Percentiles rank a stretch among this genome's conserved stretches.
phyloP scores from a whole-genome alignment of 2,888 invertebrate species.

The Rambutsinella grinnellia region DNA sequence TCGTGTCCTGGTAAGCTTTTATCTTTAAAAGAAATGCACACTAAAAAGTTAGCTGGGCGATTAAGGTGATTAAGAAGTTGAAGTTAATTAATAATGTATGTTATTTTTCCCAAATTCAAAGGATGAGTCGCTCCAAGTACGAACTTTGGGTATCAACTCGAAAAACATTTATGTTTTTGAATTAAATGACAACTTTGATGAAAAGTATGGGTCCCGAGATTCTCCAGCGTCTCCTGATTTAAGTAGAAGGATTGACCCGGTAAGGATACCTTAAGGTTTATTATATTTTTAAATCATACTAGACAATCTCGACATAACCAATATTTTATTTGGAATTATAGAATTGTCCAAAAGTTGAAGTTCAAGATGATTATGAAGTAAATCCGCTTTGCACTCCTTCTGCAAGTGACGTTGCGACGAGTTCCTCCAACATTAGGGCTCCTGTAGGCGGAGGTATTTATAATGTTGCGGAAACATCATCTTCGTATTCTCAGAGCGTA shows the following conservation, averaged over 20 bases:
- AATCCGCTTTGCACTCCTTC: too few relatives aligned
- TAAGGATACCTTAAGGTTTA: not conserved
- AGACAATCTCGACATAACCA: too few relatives aligned
- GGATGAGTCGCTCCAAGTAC: slow-evolving; percentile 33
- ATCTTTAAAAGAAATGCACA: too few relatives aligned
- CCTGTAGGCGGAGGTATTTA: slow-evolving; percentile 41
- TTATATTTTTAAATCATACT: not conserved
- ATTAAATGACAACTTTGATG: slow-evolving; percentile 63
- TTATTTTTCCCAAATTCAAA: slow-evolving; percentile 12
- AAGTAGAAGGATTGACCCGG: not conserved
- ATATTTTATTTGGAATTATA: too few relatives aligned
- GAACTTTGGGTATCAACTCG: slow-evolving; percentile 27
- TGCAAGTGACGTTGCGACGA: too few relatives aligned
- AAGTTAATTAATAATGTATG: not conserved
- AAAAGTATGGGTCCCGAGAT: slow-evolving; percentile 21
- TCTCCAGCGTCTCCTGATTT: not conserved
- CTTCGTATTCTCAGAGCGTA: slow-evolving; percentile 11
- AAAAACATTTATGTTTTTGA: slow-evolving; percentile 63
- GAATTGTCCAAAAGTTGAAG: too few relatives aligned
- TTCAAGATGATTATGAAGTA: too few relatives aligned
- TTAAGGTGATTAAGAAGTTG: not conserved
- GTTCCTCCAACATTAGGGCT: too few relatives aligned
- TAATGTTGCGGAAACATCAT: slow-evolving; percentile 7
- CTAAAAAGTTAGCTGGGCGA: too few relatives aligned
- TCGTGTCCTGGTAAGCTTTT: slow-evolving; percentile 72